These are phyloP conservation scores for human (Homo sapiens) DNA, from an alignment of 2,113 vertebrate species.

Conservation along the genomic window GRCh38 chr13:36163501-36164000, in stretches of 20 bases:
- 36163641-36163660: conserved; percentile 47
- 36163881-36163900: background rate
- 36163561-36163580: conserved; percentile 50
- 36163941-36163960: conserved; percentile 45
- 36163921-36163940: conserved; percentile 36
- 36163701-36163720: conserved; percentile 51
- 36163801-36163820: background rate
- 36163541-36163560: background rate
- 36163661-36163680: conserved; percentile 49
- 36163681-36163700: conserved; percentile 29
- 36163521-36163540: background rate
- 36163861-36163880: background rate
- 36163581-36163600: conserved; percentile 1
- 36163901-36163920: conserved; percentile 13
- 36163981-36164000: background rate
- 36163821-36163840: background rate
- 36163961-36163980: conserved; percentile 45
- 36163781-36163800: background rate
- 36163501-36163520: background rate
- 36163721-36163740: conserved; percentile 31
- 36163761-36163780: background rate
- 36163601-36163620: background rate
- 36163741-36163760: background rate
- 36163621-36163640: conserved; percentile 48
- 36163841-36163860: background rate